Percentiles rank a stretch among this genome's conserved stretches.
These are phyloP conservation scores for Nansenia antarctica DNA, from an alignment of 2,113 vertebrate species.

Conservation along the genomic window DNA sequence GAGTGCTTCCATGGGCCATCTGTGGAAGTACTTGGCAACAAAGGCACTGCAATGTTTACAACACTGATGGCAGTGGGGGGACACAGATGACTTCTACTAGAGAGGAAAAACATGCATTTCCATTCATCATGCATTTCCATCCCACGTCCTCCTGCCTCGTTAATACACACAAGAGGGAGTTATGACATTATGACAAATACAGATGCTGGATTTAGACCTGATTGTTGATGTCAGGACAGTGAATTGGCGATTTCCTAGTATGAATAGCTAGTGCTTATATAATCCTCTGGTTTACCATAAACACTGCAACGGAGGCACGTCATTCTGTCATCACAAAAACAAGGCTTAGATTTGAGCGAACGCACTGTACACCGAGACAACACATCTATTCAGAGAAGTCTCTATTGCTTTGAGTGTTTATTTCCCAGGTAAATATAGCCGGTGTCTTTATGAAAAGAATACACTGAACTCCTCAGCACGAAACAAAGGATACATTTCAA, in stretches of 20 bases:
- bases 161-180: constrained; percentile 1
- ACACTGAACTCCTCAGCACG: background rate
- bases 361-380: background rate
- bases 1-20: constrained; percentile 67
- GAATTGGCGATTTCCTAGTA: background rate
- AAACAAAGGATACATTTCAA: background rate
- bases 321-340: background rate
- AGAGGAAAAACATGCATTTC: constrained; percentile 40
- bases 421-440: background rate
- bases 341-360: background rate
- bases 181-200: background rate
- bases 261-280: too few relatives aligned
- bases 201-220: background rate
- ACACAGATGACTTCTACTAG: constrained; percentile 51
- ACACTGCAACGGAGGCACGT: background rate
- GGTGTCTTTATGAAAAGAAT: background rate
- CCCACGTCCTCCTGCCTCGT: constrained; percentile 34
- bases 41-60: constrained; percentile 60
- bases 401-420: background rate
- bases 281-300: background rate
- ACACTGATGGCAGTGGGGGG: constrained; percentile 50
- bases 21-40: constrained; percentile 64
- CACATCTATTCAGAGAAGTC: background rate
- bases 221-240: background rate
- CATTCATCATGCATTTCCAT: too few relatives aligned